These are phyloP conservation scores for Muricea muricata DNA, from an alignment of 92 coral and sea anemone species.

Conservation along the genomic window DNA sequence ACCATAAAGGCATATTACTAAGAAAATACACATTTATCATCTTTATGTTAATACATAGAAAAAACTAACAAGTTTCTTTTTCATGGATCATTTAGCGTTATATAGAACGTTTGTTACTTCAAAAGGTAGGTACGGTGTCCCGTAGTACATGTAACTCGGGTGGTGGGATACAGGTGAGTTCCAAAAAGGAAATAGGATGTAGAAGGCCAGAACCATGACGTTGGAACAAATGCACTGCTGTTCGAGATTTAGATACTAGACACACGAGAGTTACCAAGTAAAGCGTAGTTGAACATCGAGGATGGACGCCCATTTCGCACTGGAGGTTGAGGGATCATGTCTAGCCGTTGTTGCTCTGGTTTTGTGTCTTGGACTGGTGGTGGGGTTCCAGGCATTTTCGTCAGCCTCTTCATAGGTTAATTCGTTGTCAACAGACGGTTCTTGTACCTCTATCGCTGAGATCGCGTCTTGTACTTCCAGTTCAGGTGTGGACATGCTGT, in stretches of 20 bases:
- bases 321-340: not conserved
- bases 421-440: not conserved
- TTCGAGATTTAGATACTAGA: not conserved
- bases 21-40: not conserved
- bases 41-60: not conserved
- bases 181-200: not conserved
- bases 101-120: not conserved
- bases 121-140: not conserved
- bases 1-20: slow-evolving; percentile 1
- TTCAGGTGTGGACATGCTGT: not conserved
- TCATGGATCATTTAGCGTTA: not conserved
- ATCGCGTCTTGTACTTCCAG: not conserved
- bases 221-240: not conserved
- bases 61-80: not conserved
- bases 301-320: not conserved
- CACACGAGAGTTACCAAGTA: not conserved
- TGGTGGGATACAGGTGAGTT: not conserved
- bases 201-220: not conserved
- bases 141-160: not conserved
- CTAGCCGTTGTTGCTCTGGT: not conserved
- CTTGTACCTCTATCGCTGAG: not conserved
- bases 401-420: not conserved
- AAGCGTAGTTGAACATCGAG: not conserved
- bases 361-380: not conserved
- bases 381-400: not conserved